These are phyloP conservation scores for Platanista minor DNA, from an alignment of 2,113 vertebrate genomes.

Conservation along the genomic window DNA sequence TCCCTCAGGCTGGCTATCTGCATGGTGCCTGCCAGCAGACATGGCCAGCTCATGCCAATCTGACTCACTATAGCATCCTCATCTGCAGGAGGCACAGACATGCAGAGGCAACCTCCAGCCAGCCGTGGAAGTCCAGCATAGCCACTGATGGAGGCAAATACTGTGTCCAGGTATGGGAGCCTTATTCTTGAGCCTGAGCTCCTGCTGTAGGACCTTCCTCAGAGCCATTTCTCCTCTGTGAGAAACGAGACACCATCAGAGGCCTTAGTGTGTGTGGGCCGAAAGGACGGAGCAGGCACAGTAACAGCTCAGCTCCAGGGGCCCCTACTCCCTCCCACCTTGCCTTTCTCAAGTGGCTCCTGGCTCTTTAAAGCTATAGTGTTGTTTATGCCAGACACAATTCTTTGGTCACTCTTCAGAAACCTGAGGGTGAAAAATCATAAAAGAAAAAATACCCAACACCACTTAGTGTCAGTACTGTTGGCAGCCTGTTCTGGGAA, in stretches of 20 bases:
- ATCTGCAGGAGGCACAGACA: slow-evolving; percentile 61
- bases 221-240: slow-evolving; percentile 55
- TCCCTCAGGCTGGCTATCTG: background rate
- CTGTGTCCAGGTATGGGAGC: slow-evolving; percentile 40
- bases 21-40: slow-evolving; percentile 51
- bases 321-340: background rate
- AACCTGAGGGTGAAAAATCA: background rate
- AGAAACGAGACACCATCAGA: slow-evolving; percentile 20
- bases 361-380: background rate
- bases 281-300: background rate
- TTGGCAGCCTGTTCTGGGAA: background rate
- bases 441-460: background rate
- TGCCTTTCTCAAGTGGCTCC: background rate
- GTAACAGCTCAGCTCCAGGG: background rate
- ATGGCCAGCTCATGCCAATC: slow-evolving; percentile 10
- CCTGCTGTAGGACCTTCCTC: slow-evolving; percentile 56
- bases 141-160: slow-evolving; percentile 55
- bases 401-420: background rate
- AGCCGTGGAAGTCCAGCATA: background rate
- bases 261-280: background rate
- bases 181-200: slow-evolving; percentile 69
- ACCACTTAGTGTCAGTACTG: background rate
- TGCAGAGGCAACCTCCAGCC: slow-evolving; percentile 58
- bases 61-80: slow-evolving; percentile 67
- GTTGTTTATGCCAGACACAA: background rate